A percentile compares a stretch with the other conserved stretches of the same genome.
Evolutionary conservation across 2,888 invertebrate genomes (phyloP).

Genomic region (Phyllotreta striolata): DNA sequence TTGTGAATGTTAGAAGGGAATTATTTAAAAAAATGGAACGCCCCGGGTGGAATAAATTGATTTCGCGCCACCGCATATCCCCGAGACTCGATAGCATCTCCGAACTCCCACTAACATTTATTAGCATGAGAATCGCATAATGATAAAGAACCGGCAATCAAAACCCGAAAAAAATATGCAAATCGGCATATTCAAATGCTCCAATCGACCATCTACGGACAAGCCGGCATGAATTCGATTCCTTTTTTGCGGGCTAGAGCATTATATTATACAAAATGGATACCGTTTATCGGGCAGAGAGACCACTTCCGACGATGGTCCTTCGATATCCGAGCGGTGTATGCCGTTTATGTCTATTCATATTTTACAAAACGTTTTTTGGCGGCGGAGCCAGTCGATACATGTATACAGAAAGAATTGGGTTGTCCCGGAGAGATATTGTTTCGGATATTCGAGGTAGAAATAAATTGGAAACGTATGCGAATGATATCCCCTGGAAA

Average conservation of each 20-base stretch:
- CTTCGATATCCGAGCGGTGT: conserved; percentile 29
- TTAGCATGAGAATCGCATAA: conserved; percentile 38
- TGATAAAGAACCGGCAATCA: conserved; percentile 32
- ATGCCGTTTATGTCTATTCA: conserved; percentile 31
- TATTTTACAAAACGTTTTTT: conserved; percentile 25
- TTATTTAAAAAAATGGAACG: not conserved
- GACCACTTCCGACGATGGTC: conserved; percentile 31
- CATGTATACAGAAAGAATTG: conserved; percentile 14
- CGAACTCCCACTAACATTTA: conserved; percentile 32
- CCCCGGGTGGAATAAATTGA: conserved; percentile 1
- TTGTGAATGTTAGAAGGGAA: conserved; percentile 4
- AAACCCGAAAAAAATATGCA: conserved; percentile 35
- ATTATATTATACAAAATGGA: conserved; percentile 35
- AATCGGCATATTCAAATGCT: conserved; percentile 35
- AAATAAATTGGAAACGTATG: conserved; percentile 23
- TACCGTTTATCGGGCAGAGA: conserved; percentile 32
- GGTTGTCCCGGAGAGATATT: conserved; percentile 17
- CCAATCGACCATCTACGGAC: conserved; percentile 35
- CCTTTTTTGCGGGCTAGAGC: conserved; percentile 27
- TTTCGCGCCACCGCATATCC: conserved; percentile 17
- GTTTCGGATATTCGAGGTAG: conserved; percentile 19
- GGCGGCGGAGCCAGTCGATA: conserved; percentile 13
- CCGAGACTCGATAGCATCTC: conserved; percentile 27
- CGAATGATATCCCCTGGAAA: not conserved
- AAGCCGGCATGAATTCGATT: conserved; percentile 35